Percentiles rank a stretch among this genome's conserved stretches.
phyloP scores from a whole-genome alignment of 2,888 invertebrate genomes.

The Galeopsomyia nigrocyanea region DNA sequence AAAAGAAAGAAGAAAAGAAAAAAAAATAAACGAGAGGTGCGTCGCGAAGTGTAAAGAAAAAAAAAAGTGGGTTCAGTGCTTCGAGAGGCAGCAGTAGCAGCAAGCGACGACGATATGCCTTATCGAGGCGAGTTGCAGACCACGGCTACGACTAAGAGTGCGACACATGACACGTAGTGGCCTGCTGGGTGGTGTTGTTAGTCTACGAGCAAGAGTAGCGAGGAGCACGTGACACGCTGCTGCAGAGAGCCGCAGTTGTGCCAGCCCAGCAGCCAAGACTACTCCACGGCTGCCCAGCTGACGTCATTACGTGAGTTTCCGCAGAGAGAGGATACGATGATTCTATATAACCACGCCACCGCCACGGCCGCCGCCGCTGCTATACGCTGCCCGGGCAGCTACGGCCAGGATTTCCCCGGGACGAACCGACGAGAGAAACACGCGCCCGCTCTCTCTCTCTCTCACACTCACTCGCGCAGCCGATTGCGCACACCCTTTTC shows the following conservation, averaged over 20 bases:
- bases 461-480: slow-evolving; percentile 13
- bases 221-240: slow-evolving; percentile 21
- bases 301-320: slow-evolving; percentile 48
- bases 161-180: slow-evolving; percentile 14
- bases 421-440: not conserved
- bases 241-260: slow-evolving; percentile 15
- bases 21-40: too few species aligned
- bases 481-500: slow-evolving; percentile 34
- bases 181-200: slow-evolving; percentile 5
- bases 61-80: slow-evolving; percentile 13
- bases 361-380: not conserved
- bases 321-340: not conserved
- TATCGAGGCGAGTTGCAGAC: slow-evolving; percentile 2
- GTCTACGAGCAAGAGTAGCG: not conserved
- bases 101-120: slow-evolving; percentile 17
- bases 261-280: slow-evolving; percentile 1
- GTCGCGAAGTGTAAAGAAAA: too few species aligned
- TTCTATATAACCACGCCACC: too few species aligned
- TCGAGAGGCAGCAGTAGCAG: not conserved
- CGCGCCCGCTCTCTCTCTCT: not conserved
- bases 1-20: not conserved
- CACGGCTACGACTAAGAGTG: too few species aligned
- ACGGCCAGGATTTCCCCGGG: slow-evolving; percentile 3
- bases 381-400: not conserved
- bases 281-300: slow-evolving; percentile 43